A percentile compares a stretch with the other conserved stretches of the same genome.
Evolutionary conservation across 2,113 vertebrate genomes (phyloP).

Genomic region (Hemiscyllium ocellatum): DNA sequence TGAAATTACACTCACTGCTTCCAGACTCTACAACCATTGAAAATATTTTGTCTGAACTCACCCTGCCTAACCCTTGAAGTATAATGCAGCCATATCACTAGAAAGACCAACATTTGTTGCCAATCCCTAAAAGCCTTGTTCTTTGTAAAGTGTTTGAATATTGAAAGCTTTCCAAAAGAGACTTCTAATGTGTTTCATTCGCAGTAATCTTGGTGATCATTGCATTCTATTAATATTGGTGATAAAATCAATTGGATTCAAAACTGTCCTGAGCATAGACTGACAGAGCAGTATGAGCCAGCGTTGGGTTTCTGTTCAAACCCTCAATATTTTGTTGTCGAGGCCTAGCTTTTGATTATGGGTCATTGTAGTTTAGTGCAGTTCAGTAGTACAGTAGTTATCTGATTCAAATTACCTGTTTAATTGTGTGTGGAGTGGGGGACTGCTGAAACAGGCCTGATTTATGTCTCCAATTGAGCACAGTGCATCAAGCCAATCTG

Average conservation of each 20-base stretch:
- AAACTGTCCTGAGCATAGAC: background rate
- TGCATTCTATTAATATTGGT: background rate
- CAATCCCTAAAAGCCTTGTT: background rate
- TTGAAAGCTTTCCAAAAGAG: background rate
- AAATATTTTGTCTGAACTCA: no score
- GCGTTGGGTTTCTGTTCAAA: background rate
- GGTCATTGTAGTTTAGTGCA: background rate
- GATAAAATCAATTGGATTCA: no score
- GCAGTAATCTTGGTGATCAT: background rate
- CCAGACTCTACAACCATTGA: no score
- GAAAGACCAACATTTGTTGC: background rate
- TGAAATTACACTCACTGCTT: no score
- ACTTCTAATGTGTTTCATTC: background rate
- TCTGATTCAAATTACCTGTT: constrained; percentile 31
- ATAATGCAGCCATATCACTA: background rate
- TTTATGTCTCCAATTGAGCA: constrained; percentile 21
- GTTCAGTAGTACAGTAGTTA: background rate
- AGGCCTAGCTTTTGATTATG: background rate
- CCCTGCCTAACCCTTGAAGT: no score
- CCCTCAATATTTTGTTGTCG: background rate
- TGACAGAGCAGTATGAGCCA: background rate
- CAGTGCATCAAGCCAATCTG: constrained; percentile 22
- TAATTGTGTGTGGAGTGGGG: constrained; percentile 24
- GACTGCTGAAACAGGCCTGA: constrained; percentile 13
- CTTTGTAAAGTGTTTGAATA: background rate